Percentiles rank a stretch among this genome's conserved stretches.
These are phyloP conservation scores for Drosophila lacicola DNA, from an alignment of 2,888 invertebrate genomes.

Conservation along the genomic window DNA sequence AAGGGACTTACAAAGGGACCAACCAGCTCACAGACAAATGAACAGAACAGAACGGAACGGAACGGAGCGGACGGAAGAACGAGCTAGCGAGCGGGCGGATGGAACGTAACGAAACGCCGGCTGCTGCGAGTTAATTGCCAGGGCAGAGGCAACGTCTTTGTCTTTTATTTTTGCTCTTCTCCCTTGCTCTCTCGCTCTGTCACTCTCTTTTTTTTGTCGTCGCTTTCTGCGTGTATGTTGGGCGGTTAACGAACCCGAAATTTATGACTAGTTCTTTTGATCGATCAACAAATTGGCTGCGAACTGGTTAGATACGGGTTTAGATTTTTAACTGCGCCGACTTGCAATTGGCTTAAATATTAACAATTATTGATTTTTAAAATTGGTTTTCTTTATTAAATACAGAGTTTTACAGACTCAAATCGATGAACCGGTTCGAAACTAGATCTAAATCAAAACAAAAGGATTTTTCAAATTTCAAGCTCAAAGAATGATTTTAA, in stretches of 20 bases:
- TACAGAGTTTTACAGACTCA: too few relatives aligned
- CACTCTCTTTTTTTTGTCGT: background rate
- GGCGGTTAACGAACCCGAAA: slow-evolving; percentile 21
- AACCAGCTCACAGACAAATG: slow-evolving; percentile 7
- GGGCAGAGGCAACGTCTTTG: slow-evolving; percentile 59
- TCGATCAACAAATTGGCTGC: background rate
- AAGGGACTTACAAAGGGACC: slow-evolving; percentile 12
- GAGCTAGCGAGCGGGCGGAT: slow-evolving; percentile 10
- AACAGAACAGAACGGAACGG: slow-evolving; percentile 28
- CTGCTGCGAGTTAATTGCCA: slow-evolving; percentile 61
- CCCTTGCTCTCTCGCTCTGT: slow-evolving; percentile 4
- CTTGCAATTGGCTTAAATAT: too few relatives aligned
- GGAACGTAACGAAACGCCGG: slow-evolving; percentile 33
- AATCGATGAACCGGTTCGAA: too few relatives aligned
- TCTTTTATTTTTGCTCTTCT: slow-evolving; percentile 20
- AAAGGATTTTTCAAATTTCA: too few relatives aligned
- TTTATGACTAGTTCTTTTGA: background rate
- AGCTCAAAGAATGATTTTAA: too few relatives aligned
- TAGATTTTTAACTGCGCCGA: too few relatives aligned
- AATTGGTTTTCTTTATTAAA: too few relatives aligned
- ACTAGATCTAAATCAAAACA: too few relatives aligned
- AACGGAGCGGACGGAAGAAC: slow-evolving; percentile 18
- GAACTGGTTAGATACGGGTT: slow-evolving; percentile 3
- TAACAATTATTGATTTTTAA: too few relatives aligned
- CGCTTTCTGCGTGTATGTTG: background rate